phyloP scores from a whole-genome alignment of 2,113 vertebrate genomes.

The Coregonus clupeaformis region DNA sequence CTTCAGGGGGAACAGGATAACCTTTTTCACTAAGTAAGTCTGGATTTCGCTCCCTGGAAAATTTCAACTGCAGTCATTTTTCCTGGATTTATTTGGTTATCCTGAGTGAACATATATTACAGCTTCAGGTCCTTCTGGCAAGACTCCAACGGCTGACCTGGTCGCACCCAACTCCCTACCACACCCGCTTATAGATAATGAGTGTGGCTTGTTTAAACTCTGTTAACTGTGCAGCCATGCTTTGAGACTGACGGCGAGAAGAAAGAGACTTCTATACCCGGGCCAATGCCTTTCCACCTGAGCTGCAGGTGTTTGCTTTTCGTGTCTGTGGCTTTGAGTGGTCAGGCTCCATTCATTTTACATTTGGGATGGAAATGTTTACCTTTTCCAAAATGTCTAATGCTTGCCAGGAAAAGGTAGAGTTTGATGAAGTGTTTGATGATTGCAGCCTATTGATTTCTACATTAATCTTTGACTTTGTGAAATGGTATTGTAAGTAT shows the following conservation, averaged over 20 bases:
- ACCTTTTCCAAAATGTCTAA: slow-evolving; percentile 37
- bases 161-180: background rate
- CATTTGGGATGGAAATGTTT: slow-evolving; percentile 61
- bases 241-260: slow-evolving; percentile 28
- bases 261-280: slow-evolving; percentile 54
- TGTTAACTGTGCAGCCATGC: background rate
- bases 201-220: slow-evolving; percentile 9
- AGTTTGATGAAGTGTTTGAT: slow-evolving; percentile 36
- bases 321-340: slow-evolving; percentile 57
- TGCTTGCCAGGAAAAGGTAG: slow-evolving; percentile 28
- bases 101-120: slow-evolving; percentile 30
- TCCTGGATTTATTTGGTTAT: slow-evolving; percentile 40
- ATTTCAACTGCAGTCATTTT: slow-evolving; percentile 26
- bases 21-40: background rate
- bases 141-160: slow-evolving; percentile 15
- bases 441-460: slow-evolving; percentile 52
- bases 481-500: no score
- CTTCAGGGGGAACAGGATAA: background rate
- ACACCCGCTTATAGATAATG: slow-evolving; percentile 23
- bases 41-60: slow-evolving; percentile 36
- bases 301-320: slow-evolving; percentile 66
- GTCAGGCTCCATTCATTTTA: slow-evolving; percentile 47
- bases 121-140: slow-evolving; percentile 2
- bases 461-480: slow-evolving; percentile 3
- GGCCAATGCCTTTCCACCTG: slow-evolving; percentile 60